Percentiles rank a stretch among this genome's conserved stretches.
phyloP scores from a whole-genome alignment of 1,140 invertebrate species.

The Dinothrombium tinctorium region DNA sequence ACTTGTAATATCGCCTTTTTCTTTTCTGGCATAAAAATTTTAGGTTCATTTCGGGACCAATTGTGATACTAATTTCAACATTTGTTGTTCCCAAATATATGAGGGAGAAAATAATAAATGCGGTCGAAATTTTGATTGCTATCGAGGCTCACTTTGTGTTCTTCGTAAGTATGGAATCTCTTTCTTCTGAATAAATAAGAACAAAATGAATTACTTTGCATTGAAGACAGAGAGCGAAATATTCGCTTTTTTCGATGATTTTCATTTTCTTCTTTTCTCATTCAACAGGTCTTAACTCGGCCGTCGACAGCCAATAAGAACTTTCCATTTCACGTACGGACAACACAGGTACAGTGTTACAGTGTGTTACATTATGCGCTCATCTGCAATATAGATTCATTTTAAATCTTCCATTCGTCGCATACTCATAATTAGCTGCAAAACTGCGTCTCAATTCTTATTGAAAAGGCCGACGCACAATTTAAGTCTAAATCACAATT shows the following conservation, averaged over 20 bases:
- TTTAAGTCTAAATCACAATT: neutral
- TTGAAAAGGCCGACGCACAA: neutral
- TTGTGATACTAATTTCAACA: constrained; percentile 54
- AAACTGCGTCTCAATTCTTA: neutral
- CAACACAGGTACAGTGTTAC: constrained; percentile 49
- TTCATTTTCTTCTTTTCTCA: constrained; percentile 16
- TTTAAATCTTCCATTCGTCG: no score
- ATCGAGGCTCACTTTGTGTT: constrained; percentile 55
- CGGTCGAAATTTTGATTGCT: constrained; percentile 44
- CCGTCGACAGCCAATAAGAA: constrained; percentile 56
- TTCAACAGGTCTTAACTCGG: constrained; percentile 46
- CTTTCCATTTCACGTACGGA: constrained; percentile 62
- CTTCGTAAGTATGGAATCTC: constrained; percentile 36
- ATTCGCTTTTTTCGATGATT: neutral
- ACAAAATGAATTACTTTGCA: neutral
- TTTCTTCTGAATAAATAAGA: no score
- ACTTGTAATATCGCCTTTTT: neutral
- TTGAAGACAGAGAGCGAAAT: neutral
- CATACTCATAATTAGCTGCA: no score
- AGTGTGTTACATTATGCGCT: no score
- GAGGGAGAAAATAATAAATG: constrained; percentile 61
- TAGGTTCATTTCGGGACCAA: constrained; percentile 47
- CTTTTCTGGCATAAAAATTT: constrained; percentile 4
- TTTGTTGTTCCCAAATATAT: constrained; percentile 64
- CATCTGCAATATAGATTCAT: no score